Percentiles rank a stretch among this genome's conserved stretches.
These are phyloP conservation scores for Percina caprodes DNA, from an alignment of 2,113 vertebrate genomes.

Conservation along the genomic window DNA sequence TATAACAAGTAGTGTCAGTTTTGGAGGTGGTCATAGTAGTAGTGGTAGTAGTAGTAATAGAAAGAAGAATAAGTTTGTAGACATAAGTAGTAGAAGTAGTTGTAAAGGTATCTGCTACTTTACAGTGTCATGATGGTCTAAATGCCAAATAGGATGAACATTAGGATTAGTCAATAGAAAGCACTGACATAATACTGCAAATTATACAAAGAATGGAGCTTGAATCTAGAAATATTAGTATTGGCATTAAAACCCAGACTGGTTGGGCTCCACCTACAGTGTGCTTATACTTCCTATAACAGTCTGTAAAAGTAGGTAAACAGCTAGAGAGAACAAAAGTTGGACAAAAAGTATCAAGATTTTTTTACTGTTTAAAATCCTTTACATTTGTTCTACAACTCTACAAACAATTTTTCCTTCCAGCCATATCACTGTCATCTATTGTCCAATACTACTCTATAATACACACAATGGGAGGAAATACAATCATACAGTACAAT, in stretches of 20 bases:
- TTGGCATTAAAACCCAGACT: not conserved
- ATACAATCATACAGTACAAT: not conserved
- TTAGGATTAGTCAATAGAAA: not conserved
- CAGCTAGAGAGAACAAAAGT: too few relatives aligned
- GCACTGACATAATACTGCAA: not conserved
- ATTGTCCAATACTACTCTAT: not conserved
- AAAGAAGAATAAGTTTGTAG: not conserved
- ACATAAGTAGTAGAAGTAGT: not conserved
- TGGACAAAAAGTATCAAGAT: too few relatives aligned
- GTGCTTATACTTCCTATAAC: not conserved
- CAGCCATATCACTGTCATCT: not conserved
- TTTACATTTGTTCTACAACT: constrained; percentile 3
- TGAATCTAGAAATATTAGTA: not conserved
- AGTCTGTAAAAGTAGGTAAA: not conserved
- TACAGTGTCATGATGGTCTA: too few relatives aligned
- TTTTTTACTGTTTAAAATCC: not conserved
- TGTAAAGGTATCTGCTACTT: not conserved
- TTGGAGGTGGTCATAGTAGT: not conserved
- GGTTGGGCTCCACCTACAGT: too few relatives aligned
- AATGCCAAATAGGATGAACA: too few relatives aligned
- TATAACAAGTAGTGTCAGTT: not conserved
- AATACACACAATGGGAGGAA: not conserved
- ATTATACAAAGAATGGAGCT: not conserved
- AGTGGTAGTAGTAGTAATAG: not conserved
- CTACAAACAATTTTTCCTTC: not conserved